These are phyloP conservation scores for Apoda limacodes DNA, from an alignment of 2,888 invertebrate genomes.

Conservation along the genomic window DNA sequence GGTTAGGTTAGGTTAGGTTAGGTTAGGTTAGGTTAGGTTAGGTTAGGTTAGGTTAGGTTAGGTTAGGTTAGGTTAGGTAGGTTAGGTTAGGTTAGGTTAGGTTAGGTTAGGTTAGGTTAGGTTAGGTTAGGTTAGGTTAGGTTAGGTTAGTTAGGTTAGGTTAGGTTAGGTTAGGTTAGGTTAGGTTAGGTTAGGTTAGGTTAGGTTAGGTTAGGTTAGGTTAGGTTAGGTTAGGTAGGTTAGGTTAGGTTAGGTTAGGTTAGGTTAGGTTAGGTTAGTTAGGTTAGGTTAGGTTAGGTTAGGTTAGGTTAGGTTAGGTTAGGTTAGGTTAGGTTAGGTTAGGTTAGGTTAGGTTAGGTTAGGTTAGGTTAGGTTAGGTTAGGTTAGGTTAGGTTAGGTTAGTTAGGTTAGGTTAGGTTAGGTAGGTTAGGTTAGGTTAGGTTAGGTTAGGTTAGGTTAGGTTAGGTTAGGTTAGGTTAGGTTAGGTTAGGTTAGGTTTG, in stretches of 20 bases:
- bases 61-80: no score
- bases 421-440: no score
- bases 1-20: conserved; percentile 22
- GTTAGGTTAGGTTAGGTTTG: conserved; percentile 12
- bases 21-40: conserved; percentile 19
- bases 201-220: no score
- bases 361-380: conserved; percentile 19
- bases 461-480: conserved; percentile 15
- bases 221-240: no score
- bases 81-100: conserved; percentile 15
- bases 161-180: no score
- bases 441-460: conserved; percentile 18
- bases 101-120: conserved; percentile 15
- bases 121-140: conserved; percentile 15
- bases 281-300: conserved; percentile 17
- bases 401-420: no score
- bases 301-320: conserved; percentile 16
- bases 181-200: no score
- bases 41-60: conserved; percentile 20
- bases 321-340: conserved; percentile 18
- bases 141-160: no score
- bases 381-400: conserved; percentile 17
- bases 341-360: conserved; percentile 18
- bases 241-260: conserved; percentile 16
- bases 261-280: conserved; percentile 19